Evolutionary conservation across 2,797 vertebrate genomes (phyloP), one percentile per base, ranked within the genome.

Genomic region (Eulemur rubriventer): DNA sequence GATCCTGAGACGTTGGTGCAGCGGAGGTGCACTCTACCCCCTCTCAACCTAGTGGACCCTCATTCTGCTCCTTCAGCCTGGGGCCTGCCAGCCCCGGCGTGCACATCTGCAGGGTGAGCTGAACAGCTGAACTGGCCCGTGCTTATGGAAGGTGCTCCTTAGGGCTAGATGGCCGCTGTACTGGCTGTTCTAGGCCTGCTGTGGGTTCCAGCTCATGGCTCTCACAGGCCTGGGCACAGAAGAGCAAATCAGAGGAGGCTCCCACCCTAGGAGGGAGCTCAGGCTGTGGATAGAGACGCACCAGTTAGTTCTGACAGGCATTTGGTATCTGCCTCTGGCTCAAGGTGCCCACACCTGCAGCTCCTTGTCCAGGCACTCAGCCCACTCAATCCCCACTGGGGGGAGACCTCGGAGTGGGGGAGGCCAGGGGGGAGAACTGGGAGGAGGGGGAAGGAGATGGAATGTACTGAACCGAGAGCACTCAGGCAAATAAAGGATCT

Each of bases 401-500:
- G 38, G 28, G 8, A 17, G 12, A 22, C 43, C 61, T 22, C 2
- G 38, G 4, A 38, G 3, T 9, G 48, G 61, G n/a, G 17, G 57
- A 73, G 46, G 28, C 1, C 18, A 1, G 12, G 55, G 75, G 33
- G 30, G 59, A 24, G 65, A 50, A 6, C 26, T 22, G 10, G 67
- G 30, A 88, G 78, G 55, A 85, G 43, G 30, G 46, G 30, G 61
- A 69, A 57, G 96, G 48, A 91, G 83, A 87, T 79, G 35, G 24
- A 22, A 43, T 33, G 26, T 61, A 76, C 50, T 11, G 89, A 96
- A 92, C 79, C 6, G 11, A 91, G 97, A 93, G 88, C 94, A 59
- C 94, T 92, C 78, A 72, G 96, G 18, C 93, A 90, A 93, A 20
- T 65, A 93, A 95, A 96, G 89, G 93, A 97, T 88, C 1, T 35